Evolutionary conservation across 1,140 invertebrate genomes (phyloP).

Genomic region (Macrostomum lignano): DNA sequence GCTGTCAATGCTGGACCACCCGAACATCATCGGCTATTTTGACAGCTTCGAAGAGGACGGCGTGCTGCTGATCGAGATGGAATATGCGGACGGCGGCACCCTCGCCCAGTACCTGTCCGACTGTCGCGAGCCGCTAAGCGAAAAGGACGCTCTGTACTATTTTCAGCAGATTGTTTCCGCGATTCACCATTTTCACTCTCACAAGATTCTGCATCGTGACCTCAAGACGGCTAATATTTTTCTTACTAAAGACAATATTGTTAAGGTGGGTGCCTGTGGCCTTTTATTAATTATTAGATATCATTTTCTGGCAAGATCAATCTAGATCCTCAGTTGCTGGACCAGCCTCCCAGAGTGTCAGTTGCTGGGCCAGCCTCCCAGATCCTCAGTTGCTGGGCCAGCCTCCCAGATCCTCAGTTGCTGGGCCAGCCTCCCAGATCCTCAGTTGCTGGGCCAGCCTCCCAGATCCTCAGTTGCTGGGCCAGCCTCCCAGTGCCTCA

Average conservation of each 20-base stretch:
- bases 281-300: no score
- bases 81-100: conserved; percentile 45
- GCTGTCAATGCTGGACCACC: conserved; percentile 40
- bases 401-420: no score
- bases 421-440: no score
- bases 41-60: conserved; percentile 46
- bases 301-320: no score
- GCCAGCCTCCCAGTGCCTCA: no score
- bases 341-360: no score
- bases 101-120: conserved; percentile 36
- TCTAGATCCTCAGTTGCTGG: no score
- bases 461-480: no score
- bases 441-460: no score
- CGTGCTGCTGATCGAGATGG: conserved; percentile 47
- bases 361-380: no score
- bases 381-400: no score
- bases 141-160: conserved; percentile 36
- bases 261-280: no score
- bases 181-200: conserved; percentile 40
- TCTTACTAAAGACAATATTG: conserved; percentile 36
- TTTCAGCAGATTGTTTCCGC: conserved; percentile 42
- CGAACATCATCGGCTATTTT: conserved; percentile 43
- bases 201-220: conserved; percentile 43
- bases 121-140: conserved; percentile 30
- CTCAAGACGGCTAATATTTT: conserved; percentile 49